Conservation (phyloP, 2,113 vertebrate genomes). For the Meles meles region DNA sequence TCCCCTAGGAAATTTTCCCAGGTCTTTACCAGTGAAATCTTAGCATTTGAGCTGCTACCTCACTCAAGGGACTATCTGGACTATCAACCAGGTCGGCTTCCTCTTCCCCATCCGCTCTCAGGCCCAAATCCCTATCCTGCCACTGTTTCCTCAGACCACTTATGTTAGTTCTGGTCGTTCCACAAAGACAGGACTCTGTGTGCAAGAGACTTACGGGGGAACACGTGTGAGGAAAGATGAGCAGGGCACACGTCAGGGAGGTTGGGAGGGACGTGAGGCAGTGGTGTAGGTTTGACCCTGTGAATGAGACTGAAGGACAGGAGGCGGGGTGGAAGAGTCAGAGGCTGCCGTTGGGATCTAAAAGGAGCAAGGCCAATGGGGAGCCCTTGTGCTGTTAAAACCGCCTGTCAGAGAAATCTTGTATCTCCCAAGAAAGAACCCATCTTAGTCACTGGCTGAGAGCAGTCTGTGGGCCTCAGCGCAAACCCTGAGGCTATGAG, state of each 20-base stretch:
- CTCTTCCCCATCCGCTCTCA: neutral
- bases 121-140: neutral
- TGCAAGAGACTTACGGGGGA: neutral
- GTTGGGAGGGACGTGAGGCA: neutral
- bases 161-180: neutral
- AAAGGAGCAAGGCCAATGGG: neutral
- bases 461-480: neutral
- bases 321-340: neutral
- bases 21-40: neutral
- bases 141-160: neutral
- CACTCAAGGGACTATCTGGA: neutral
- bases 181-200: neutral
- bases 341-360: neutral
- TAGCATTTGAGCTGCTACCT: neutral
- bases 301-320: neutral
- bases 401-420: neutral
- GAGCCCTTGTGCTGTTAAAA: neutral
- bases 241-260: rapidly evolving
- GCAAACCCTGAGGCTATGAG: rapidly evolving
- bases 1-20: neutral
- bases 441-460: neutral
- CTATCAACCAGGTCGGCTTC: neutral
- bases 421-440: neutral
- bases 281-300: neutral
- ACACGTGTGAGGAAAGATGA: neutral